Evolutionary conservation across 37 sponge, comb jelly and placozoan species (phyloP).

Genomic region (Oscarella lobularis): DNA sequence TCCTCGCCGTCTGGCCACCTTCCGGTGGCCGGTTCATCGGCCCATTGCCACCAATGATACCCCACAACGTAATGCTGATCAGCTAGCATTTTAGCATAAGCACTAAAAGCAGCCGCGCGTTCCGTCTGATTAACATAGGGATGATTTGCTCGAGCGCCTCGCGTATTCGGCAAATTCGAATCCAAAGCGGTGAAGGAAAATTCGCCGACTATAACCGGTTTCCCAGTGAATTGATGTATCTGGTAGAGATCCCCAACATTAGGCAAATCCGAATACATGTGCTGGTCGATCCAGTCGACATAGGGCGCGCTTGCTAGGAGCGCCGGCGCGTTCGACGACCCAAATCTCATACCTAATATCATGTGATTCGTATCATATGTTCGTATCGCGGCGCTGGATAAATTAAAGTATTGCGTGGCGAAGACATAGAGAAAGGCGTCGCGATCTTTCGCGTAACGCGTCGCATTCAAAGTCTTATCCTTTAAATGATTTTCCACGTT

Average conservation of each 20-base stretch:
- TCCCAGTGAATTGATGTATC: not conserved
- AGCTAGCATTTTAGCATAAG: not conserved
- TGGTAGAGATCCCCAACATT: not conserved
- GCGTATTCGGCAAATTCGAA: not conserved
- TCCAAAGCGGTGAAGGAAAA: not conserved
- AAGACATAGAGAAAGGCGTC: not conserved
- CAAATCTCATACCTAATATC: not conserved
- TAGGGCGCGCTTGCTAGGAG: not conserved
- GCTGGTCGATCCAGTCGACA: not conserved
- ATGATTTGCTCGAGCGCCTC: not conserved
- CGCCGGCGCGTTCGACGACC: not conserved
- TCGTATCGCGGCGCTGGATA: not conserved
- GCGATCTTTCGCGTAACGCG: not conserved
- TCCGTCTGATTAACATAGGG: not conserved
- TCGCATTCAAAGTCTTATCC: not conserved
- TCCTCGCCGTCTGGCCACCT: not conserved
- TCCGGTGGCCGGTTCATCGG: not conserved
- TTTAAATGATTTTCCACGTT: not conserved
- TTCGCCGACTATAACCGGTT: not conserved
- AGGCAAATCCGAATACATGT: not conserved
- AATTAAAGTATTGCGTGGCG: not conserved
- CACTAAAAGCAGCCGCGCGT: not conserved
- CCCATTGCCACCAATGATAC: conserved; percentile 1
- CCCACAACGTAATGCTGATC: not conserved
- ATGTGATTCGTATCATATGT: not conserved